Conservation (phyloP, 2,113 vertebrate genomes). For the Antechinus flavipes region DNA sequence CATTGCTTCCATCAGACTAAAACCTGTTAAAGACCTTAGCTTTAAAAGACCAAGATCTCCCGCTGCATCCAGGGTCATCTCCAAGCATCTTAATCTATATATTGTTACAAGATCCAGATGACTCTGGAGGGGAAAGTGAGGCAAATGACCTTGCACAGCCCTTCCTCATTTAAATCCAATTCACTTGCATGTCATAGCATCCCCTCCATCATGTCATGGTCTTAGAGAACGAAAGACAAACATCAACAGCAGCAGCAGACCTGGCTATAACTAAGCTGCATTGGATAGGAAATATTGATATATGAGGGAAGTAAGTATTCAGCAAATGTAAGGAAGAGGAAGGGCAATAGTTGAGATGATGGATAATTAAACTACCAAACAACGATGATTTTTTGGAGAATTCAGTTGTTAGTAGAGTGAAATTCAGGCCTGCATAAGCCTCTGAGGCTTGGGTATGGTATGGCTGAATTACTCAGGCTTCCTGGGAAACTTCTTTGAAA, state of each 20-base stretch:
- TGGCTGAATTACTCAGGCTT: background rate
- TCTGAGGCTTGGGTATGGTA: background rate
- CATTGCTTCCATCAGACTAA: no score
- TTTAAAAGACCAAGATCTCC: no score
- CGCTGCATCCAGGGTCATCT: no score
- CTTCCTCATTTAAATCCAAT: no score
- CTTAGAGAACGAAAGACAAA: no score
- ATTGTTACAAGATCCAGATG: no score
- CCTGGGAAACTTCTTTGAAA: background rate
- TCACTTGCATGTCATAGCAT: no score
- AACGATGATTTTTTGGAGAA: background rate
- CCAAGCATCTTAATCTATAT: no score
- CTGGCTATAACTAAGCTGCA: background rate
- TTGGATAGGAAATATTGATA: background rate
- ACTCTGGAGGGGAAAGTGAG: no score
- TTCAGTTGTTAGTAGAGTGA: background rate
- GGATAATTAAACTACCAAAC: background rate
- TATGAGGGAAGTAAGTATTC: background rate
- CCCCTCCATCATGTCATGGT: no score
- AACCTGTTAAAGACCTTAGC: no score
- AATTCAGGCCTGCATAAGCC: background rate
- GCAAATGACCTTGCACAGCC: no score
- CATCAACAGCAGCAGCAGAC: background rate
- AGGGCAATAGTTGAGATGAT: background rate
- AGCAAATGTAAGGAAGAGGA: background rate